Evolutionary conservation across 2,797 vertebrate genomes (phyloP), one percentile per base, ranked within the genome.

Genomic region (Carduelis carduelis): DNA sequence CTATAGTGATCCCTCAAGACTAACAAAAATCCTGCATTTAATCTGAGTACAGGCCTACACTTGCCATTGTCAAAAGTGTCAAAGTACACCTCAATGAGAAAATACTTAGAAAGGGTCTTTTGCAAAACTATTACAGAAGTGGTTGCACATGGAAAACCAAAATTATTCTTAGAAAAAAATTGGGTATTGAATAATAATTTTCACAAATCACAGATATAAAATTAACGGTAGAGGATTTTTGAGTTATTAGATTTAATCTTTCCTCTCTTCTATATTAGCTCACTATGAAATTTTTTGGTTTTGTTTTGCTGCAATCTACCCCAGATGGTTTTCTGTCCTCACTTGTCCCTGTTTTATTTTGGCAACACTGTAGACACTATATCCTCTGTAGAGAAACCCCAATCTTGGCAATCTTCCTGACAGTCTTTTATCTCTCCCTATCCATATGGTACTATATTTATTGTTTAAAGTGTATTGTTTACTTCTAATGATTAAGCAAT

Each of bases 311-410:
- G 39, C 46, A 43, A 9, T 85, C 65, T 77, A 37, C 43, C 57
- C 57, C 83, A 87, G 75, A 83, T 71, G 49, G 27, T 77, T 96
- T 93, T 93, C 78, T 83, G 61, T 92, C 84, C 89, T 92, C 50
- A 49, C n/a, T 92, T 78, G 71, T 93, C 87, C 71, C 53, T 78
- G 27, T 77, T 95, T 94, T 92, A 81, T 85, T 94, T 91, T 93
- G 92, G 71, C 89, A 96, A 50, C 22, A 12, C 71, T 70, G 71
- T 84, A 66, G 61, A 80, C 83, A 39, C 57, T 74, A 34, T 79
- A 89, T 89, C 57, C 84, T 92, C 78, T 89, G 50, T 37, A 81
- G 78, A 92, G 84, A 78, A 94, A 87, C 68, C 77, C 64, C 82
- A 90, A 18, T 56, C 68, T 69, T 92, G 92, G 93, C 92, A 92